Conservation (phyloP, 2,797 vertebrate genomes). For the Sternarchorhynchus goeldii region DNA sequence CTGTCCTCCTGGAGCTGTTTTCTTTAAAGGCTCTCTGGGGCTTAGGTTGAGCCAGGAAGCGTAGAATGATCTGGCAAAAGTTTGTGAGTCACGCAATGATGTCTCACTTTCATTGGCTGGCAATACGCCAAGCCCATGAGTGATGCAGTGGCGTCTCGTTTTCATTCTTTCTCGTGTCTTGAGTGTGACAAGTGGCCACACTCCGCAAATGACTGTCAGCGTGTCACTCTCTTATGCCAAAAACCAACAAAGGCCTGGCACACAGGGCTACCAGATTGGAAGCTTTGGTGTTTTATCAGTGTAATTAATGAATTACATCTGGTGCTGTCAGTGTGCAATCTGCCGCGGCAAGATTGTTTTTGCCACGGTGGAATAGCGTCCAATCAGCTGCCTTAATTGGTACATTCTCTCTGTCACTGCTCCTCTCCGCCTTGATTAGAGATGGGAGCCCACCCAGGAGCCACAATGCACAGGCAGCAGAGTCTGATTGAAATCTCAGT, state of each 20-base stretch:
- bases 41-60: too few relatives aligned
- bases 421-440: slow-evolving; percentile 76
- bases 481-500: slow-evolving; percentile 48
- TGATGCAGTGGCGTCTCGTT: too few relatives aligned
- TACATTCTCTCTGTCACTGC: slow-evolving; percentile 75
- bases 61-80: neutral
- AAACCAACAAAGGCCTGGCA: slow-evolving; percentile 65
- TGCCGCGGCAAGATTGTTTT: slow-evolving; percentile 77
- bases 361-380: slow-evolving; percentile 73
- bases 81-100: neutral
- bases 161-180: neutral
- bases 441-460: slow-evolving; percentile 15
- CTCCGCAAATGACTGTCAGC: slow-evolving; percentile 50
- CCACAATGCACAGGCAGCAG: neutral
- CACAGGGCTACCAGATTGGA: slow-evolving; percentile 60
- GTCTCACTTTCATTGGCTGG: neutral
- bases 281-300: slow-evolving; percentile 72
- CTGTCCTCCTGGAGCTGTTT: slow-evolving; percentile 4
- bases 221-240: slow-evolving; percentile 63
- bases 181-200: slow-evolving; percentile 44
- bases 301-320: slow-evolving; percentile 82
- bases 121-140: too few relatives aligned
- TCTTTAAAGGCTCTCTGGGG: neutral
- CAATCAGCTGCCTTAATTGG: slow-evolving; percentile 79
- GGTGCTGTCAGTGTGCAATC: slow-evolving; percentile 80